phyloP scores from a whole-genome alignment of 2,888 invertebrate species.

The Cloeon dipterum region DNA sequence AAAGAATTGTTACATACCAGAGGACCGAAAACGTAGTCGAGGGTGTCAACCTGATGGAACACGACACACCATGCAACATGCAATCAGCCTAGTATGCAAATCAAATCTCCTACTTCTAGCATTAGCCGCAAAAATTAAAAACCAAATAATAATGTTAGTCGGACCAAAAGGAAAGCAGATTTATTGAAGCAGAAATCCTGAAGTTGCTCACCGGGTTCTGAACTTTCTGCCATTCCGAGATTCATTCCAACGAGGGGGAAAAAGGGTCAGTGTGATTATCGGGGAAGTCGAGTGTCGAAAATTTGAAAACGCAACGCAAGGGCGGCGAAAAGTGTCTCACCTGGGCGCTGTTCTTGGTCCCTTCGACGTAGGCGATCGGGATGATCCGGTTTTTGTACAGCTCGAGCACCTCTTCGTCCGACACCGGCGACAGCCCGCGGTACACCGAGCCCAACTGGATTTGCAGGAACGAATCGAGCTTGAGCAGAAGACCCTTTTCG shows the following conservation, averaged over 20 bases:
- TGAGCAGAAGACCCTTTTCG: conserved; percentile 76
- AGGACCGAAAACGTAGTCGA: background rate
- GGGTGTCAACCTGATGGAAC: background rate
- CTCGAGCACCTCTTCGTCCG: conserved; percentile 61
- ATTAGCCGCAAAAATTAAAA: background rate
- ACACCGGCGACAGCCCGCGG: conserved; percentile 56
- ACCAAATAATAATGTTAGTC: background rate
- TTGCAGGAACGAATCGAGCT: conserved; percentile 89
- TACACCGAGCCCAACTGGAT: conserved; percentile 90
- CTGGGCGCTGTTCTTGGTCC: no score
- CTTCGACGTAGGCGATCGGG: conserved; percentile 72
- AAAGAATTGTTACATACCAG: no score
- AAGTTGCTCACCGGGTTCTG: background rate
- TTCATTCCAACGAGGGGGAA: no score
- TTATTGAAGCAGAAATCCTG: no score
- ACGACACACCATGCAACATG: no score
- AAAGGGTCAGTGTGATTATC: background rate
- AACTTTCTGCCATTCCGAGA: background rate
- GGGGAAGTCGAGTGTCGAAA: background rate
- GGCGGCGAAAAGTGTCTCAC: background rate
- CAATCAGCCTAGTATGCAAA: no score
- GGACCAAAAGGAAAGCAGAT: no score
- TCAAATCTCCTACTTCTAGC: no score
- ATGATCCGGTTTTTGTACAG: conserved; percentile 69
- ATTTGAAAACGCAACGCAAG: conserved; percentile 3